These are phyloP conservation scores for Phengaris alcon DNA, from an alignment of 2,888 invertebrate species.

Conservation along the genomic window DNA sequence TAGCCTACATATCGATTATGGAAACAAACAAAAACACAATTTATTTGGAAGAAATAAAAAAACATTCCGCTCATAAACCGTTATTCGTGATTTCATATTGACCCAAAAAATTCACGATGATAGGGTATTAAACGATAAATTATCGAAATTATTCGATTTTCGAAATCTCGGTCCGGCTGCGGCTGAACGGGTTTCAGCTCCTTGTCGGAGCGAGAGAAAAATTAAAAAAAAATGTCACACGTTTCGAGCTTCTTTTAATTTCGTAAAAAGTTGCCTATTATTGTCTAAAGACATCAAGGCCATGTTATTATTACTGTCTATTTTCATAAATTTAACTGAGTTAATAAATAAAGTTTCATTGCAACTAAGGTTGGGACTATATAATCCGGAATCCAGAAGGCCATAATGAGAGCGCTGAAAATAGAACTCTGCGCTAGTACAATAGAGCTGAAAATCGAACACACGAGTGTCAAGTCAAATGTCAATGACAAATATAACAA, in stretches of 20 bases:
- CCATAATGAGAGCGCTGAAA: too few species aligned
- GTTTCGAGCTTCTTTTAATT: not conserved
- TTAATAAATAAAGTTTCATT: too few species aligned
- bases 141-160: constrained; percentile 14
- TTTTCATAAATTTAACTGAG: too few species aligned
- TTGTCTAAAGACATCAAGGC: too few species aligned
- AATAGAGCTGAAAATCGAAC: too few species aligned
- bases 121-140: not conserved
- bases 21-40: not conserved
- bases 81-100: not conserved
- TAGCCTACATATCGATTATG: not conserved
- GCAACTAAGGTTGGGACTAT: too few species aligned
- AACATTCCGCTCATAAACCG: not conserved
- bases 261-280: not conserved
- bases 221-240: constrained; percentile 11
- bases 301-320: too few species aligned
- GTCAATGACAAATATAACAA: too few species aligned
- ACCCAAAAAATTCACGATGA: not conserved
- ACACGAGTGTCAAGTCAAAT: too few species aligned
- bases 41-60: constrained; percentile 1
- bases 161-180: not conserved
- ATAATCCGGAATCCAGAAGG: too few species aligned
- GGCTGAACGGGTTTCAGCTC: constrained; percentile 14
- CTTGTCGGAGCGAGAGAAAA: not conserved
- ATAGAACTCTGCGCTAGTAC: too few species aligned